phyloP scores from a whole-genome alignment of 2,797 vertebrate species.

The Diceros bicornis region DNA sequence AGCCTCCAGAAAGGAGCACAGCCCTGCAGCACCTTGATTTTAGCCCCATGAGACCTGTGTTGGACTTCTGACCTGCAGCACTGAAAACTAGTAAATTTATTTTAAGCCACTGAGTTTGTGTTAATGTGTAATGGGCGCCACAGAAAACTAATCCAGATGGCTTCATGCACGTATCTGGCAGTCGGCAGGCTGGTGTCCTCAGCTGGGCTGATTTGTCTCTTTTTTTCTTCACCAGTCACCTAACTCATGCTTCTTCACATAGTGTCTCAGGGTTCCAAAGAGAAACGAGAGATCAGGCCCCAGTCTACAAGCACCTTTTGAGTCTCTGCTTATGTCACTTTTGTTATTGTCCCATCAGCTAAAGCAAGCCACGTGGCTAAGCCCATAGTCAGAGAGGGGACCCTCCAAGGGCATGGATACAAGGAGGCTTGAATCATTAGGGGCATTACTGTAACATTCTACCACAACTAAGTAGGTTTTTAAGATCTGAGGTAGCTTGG shows the following conservation, averaged over 20 bases:
- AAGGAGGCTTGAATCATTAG: not conserved
- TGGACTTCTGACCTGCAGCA: not conserved
- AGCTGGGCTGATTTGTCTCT: not conserved
- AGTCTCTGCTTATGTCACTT: conserved; percentile 2
- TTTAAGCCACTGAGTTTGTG: conserved; percentile 1
- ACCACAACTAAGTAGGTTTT: not conserved
- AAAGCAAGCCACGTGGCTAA: not conserved
- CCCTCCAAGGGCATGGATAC: not conserved
- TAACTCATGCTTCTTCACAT: not conserved
- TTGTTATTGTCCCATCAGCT: not conserved
- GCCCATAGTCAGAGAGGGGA: not conserved
- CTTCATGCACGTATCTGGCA: not conserved
- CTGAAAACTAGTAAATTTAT: conserved; percentile 48
- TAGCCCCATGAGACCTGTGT: not conserved
- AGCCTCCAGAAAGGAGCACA: conserved; percentile 12
- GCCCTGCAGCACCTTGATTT: not conserved
- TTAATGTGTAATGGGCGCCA: not conserved
- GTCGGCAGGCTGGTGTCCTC: not conserved
- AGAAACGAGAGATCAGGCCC: not conserved
- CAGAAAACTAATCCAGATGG: not conserved
- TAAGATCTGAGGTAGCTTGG: not conserved
- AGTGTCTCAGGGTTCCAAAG: not conserved
- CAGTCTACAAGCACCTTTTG: not conserved
- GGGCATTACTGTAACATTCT: not conserved
- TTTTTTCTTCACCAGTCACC: not conserved